Evolutionary conservation across 2,113 vertebrate species (phyloP), one percentile per base, ranked within the genome.

Genomic region (Proterorhinus semilunaris): DNA sequence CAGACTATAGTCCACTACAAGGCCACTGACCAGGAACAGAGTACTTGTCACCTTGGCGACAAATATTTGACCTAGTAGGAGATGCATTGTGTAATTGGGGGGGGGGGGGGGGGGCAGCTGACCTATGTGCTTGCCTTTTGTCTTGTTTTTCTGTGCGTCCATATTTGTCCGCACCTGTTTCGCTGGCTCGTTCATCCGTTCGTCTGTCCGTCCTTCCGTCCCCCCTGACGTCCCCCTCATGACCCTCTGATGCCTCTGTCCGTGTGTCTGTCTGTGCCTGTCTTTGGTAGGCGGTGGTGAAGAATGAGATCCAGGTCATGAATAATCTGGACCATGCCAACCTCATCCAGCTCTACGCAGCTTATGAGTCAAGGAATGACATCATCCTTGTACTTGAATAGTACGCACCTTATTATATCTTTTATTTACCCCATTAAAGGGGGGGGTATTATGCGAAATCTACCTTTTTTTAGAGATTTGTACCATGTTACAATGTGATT

Each of bases 311-410:
- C 82, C 94, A 83, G 58, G 93, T 98, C 47, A 99, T 99, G 98
- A 99, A 99, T 89, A 96, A 97, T 75, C 91, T 99, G 82, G 95
- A 98, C 91, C 97, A 99, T 0, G 92, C 93, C 82, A 98, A 93
- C 86, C 93, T 99, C 86, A 97, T 99, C 78, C 96, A 99, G 84
- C 93, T 99, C 10, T 99, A 99, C 27, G 98, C 98, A 68, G 95
- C 96, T 68, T 99, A 98, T 50, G 98, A 99, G 86, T 96, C 98
- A 66, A 95, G 93, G 88, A 94, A 95, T 62, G 96, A 98, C 82
- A 92, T 99, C 66, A 91, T 97, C 74, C 94, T 99, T n/a, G 93
- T 99, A 73, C 95, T 99, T 92, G 97, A 99, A 91, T 98, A 96
- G 98, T 99, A 95, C 8, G 98, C 91, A 68, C 70, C 50, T 63